phyloP scores from a whole-genome alignment of 2,113 vertebrate genomes.

The Picathartes gymnocephalus region DNA sequence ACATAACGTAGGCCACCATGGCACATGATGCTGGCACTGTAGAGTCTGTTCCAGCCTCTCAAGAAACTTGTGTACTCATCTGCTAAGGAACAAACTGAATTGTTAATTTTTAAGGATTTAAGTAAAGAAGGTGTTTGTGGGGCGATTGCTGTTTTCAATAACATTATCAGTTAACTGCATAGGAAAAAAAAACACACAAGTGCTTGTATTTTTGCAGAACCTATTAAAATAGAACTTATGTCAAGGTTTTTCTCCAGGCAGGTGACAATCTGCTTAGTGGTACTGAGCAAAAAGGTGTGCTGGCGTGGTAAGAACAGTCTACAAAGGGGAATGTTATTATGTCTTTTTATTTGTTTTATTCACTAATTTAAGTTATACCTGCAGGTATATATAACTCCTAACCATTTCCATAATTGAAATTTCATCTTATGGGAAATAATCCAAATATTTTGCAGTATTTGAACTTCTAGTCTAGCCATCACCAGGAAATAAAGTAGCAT shows the following conservation, averaged over 20 bases:
- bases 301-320: not conserved
- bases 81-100: not conserved
- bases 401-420: not conserved
- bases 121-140: not conserved
- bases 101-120: not conserved
- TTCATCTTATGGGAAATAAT: not conserved
- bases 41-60: not conserved
- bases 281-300: not conserved
- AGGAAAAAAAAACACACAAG: not conserved
- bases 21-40: not conserved
- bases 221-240: not conserved
- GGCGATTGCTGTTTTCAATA: not conserved
- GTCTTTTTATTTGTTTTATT: not conserved
- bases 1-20: not conserved
- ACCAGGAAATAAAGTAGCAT: not conserved
- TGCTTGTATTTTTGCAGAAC: not conserved
- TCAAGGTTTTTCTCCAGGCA: not conserved
- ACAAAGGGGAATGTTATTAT: not conserved
- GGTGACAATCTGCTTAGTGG: not conserved
- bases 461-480: not conserved
- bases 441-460: not conserved
- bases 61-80: slow-evolving; percentile 3
- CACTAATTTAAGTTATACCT: not conserved
- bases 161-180: not conserved
- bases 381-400: not conserved